Percentiles rank a stretch among this genome's conserved stretches.
Conservation (phyloP, 2,113 vertebrate species). For the Numenius arquata region DNA sequence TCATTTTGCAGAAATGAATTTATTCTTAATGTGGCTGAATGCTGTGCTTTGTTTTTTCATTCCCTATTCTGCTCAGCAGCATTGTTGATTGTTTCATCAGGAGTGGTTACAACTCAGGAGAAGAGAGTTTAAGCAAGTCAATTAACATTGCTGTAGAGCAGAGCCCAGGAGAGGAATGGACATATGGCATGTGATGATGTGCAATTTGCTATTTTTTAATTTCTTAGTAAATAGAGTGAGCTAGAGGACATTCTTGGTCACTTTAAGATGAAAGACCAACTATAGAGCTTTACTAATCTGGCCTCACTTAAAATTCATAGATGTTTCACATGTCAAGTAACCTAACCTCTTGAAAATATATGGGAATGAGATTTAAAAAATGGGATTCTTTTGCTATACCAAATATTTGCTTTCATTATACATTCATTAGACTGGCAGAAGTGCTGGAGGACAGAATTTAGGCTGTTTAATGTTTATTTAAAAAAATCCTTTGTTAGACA, state of each 20-base stretch:
- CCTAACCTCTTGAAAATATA: constrained; percentile 34
- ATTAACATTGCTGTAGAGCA: constrained; percentile 58
- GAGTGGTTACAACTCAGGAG: constrained; percentile 41
- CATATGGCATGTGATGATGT: constrained; percentile 20
- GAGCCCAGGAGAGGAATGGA: constrained; percentile 12
- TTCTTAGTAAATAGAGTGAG: constrained; percentile 30
- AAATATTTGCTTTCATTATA: constrained; percentile 44
- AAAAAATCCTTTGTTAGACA: constrained; percentile 13
- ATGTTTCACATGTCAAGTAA: constrained; percentile 17
- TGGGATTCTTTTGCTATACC: neutral
- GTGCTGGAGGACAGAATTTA: constrained; percentile 16
- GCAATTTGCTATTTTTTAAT: constrained; percentile 49
- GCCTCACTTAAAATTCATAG: constrained; percentile 40
- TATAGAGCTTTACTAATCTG: constrained; percentile 19
- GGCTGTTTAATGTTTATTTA: constrained; percentile 12
- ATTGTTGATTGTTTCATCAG: constrained; percentile 24
- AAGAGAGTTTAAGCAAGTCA: constrained; percentile 41
- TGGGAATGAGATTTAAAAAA: neutral
- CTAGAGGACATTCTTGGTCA: constrained; percentile 45
- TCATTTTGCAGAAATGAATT: neutral
- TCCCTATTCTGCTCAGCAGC: constrained; percentile 37
- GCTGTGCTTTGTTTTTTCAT: neutral
- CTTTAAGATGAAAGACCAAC: constrained; percentile 45
- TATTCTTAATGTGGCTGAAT: neutral
- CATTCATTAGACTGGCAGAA: constrained; percentile 11